phyloP scores from a whole-genome alignment of 2,113 vertebrate genomes.

The Xerus inauris region DNA sequence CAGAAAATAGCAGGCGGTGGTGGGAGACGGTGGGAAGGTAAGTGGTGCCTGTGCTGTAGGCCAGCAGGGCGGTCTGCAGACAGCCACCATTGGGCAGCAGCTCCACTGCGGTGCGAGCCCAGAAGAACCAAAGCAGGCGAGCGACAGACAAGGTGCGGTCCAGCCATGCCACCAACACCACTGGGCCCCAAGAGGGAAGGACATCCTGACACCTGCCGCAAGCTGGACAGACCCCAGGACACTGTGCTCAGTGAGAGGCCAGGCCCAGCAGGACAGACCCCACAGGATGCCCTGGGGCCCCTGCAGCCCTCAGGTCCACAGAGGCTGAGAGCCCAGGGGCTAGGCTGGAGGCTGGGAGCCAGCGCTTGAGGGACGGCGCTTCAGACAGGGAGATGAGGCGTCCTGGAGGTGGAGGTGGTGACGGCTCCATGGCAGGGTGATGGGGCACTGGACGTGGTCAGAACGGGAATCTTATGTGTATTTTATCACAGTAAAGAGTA shows the following conservation, averaged over 20 bases:
- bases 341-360: rapidly evolving
- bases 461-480: no score
- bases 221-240: rapidly evolving
- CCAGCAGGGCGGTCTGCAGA: no score
- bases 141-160: rapidly evolving
- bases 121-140: rapidly evolving
- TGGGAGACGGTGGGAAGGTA: no score
- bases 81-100: no score
- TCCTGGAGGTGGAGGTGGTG: rapidly evolving
- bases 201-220: rapidly evolving
- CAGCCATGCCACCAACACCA: rapidly evolving
- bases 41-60: no score
- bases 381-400: background rate
- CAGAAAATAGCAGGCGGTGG: no score
- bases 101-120: background rate
- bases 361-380: rapidly evolving
- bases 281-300: rapidly evolving
- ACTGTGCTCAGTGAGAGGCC: rapidly evolving
- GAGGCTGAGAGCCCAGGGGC: background rate
- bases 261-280: background rate
- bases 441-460: rapidly evolving
- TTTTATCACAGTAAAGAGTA: background rate
- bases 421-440: rapidly evolving
- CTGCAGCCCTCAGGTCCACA: rapidly evolving
- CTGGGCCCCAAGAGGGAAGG: no score